These are phyloP conservation scores for Agriopis marginaria DNA, from an alignment of 2,888 invertebrate genomes.

Conservation along the genomic window DNA sequence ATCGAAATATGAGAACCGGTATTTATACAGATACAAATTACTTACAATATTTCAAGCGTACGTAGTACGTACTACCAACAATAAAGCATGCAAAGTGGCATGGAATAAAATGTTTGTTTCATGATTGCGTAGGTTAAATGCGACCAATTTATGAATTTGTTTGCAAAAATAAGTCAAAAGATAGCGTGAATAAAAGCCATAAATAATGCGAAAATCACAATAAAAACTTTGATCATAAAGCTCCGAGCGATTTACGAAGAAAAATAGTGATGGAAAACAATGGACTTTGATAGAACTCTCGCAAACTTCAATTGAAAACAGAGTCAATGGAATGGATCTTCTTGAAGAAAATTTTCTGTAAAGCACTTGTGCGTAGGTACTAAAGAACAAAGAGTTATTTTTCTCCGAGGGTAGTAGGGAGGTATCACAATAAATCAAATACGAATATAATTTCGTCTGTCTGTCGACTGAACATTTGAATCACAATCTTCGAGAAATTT, in stretches of 20 bases:
- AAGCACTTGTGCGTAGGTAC: neutral
- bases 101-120: neutral
- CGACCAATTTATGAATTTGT: neutral
- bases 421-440: no score
- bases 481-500: no score
- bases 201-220: conserved; percentile 20
- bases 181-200: conserved; percentile 9
- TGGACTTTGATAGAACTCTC: conserved; percentile 18
- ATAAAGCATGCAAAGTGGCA: neutral
- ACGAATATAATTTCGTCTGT: no score
- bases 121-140: no score
- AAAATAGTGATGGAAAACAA: conserved; percentile 32
- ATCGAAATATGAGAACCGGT: conserved; percentile 1
- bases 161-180: conserved; percentile 4
- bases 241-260: conserved; percentile 28
- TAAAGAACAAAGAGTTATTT: conserved; percentile 10
- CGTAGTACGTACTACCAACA: neutral
- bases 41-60: neutral
- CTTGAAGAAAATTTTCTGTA: conserved; percentile 14
- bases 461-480: neutral
- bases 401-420: neutral
- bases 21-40: neutral
- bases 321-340: conserved; percentile 18
- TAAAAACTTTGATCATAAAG: conserved; percentile 24
- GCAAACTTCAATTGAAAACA: conserved; percentile 22